A percentile compares a stretch with the other conserved stretches of the same genome.
phyloP scores from a whole-genome alignment of 2,113 vertebrate species.

The Oreochromis niloticus region DNA sequence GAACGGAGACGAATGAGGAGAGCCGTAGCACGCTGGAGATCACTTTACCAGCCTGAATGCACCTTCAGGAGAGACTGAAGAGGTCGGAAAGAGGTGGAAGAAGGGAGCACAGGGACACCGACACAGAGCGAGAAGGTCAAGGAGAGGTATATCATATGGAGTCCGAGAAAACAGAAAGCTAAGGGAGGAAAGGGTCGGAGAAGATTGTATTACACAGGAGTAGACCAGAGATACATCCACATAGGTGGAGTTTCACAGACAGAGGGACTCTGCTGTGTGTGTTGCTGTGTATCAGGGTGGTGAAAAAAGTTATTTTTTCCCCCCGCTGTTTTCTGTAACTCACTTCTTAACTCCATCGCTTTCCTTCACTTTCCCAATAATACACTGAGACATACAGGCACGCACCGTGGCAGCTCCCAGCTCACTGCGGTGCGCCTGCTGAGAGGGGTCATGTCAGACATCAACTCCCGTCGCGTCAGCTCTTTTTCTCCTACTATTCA shows the following conservation, averaged over 20 bases:
- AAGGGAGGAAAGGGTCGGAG: slow-evolving; percentile 3
- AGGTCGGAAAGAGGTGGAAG: slow-evolving; percentile 10
- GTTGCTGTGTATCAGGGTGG: not conserved
- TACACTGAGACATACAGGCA: slow-evolving; percentile 41
- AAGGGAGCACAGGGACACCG: slow-evolving; percentile 16
- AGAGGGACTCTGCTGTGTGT: not conserved
- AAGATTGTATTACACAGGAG: slow-evolving; percentile 51
- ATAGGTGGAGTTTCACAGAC: slow-evolving; percentile 12
- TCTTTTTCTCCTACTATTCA: slow-evolving; percentile 75
- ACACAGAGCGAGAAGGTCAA: slow-evolving; percentile 64
- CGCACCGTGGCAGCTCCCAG: slow-evolving; percentile 56
- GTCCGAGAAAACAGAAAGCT: slow-evolving; percentile 15
- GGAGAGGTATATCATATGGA: slow-evolving; percentile 57
- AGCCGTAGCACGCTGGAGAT: slow-evolving; percentile 25
- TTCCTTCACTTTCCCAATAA: not conserved
- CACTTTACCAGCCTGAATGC: slow-evolving; percentile 54
- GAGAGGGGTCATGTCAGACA: slow-evolving; percentile 84
- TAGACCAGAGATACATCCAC: slow-evolving; percentile 46
- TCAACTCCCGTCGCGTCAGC: slow-evolving; percentile 76
- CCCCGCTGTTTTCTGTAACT: not conserved
- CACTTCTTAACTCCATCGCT: not conserved
- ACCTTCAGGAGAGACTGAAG: slow-evolving; percentile 27
- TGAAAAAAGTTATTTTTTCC: not conserved
- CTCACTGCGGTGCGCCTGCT: slow-evolving; percentile 68
- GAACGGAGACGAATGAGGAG: not conserved